phyloP scores from a whole-genome alignment of 2,888 invertebrate species.

The Aspidapion aeneum region DNA sequence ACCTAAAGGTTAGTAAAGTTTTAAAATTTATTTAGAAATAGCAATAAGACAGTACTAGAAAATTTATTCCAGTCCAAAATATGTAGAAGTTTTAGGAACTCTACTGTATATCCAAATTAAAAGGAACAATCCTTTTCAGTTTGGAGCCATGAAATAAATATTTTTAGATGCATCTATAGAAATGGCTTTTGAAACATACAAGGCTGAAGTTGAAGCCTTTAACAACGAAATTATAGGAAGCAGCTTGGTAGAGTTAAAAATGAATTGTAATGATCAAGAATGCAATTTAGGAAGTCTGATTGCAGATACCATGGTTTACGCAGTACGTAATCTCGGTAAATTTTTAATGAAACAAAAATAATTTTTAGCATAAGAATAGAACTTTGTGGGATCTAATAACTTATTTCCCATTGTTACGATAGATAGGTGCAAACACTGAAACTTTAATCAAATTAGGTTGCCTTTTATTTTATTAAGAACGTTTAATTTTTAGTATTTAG shows the following conservation, averaged over 20 bases:
- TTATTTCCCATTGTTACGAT: too few relatives aligned
- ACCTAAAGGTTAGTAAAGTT: conserved; percentile 29
- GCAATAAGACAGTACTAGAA: too few relatives aligned
- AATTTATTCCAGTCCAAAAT: too few relatives aligned
- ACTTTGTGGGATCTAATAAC: too few relatives aligned
- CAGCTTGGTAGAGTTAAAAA: conserved; percentile 45
- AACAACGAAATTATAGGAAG: conserved; percentile 58
- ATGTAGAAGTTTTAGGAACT: too few relatives aligned
- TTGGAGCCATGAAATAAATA: too few relatives aligned
- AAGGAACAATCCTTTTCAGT: too few relatives aligned
- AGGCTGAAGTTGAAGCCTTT: conserved; percentile 53
- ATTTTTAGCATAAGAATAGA: background rate
- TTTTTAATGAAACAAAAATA: background rate
- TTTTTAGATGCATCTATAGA: conserved; percentile 57
- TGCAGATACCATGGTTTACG: conserved; percentile 66
- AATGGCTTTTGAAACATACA: conserved; percentile 58
- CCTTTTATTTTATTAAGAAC: too few relatives aligned
- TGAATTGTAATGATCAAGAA: conserved; percentile 56
- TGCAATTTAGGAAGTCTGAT: conserved; percentile 74
- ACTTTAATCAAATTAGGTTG: too few relatives aligned
- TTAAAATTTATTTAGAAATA: background rate
- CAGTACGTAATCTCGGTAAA: conserved; percentile 48
- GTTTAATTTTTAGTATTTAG: conserved; percentile 29
- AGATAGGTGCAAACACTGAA: too few relatives aligned
- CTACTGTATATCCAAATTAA: too few relatives aligned